Percentiles rank a stretch among this genome's conserved stretches.
Evolutionary conservation across 2,113 vertebrate species (phyloP).

Genomic region (Ptychochromis oligacanthus): DNA sequence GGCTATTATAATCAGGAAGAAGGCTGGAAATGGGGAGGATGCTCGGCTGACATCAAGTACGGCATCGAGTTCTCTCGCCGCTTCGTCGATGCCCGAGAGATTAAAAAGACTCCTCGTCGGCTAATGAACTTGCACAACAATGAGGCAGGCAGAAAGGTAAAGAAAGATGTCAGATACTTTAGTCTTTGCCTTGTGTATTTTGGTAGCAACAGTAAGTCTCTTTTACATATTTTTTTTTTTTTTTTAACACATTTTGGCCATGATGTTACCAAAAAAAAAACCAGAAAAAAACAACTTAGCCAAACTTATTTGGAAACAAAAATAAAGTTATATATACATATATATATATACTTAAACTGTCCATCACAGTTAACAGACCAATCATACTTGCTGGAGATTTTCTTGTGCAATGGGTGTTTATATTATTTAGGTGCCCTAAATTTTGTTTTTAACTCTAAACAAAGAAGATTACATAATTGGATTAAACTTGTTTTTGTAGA

Average conservation of each 20-base stretch:
- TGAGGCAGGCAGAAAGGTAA: slow-evolving; percentile 98
- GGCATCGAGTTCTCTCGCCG: slow-evolving; percentile 98
- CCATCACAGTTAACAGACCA: not conserved
- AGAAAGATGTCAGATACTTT: not conserved
- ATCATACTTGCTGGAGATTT: not conserved
- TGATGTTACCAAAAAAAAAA: too few relatives aligned
- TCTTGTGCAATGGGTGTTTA: not conserved
- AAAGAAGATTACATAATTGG: not conserved
- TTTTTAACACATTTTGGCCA: not conserved
- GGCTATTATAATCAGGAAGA: slow-evolving; percentile 98
- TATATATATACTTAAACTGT: not conserved
- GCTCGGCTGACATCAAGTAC: slow-evolving; percentile 97
- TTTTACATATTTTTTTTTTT: too few relatives aligned
- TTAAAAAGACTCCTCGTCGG: slow-evolving; percentile 95
- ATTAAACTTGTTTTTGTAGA: not conserved
- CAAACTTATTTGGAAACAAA: too few relatives aligned
- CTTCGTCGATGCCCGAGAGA: slow-evolving; percentile 97
- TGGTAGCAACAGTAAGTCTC: not conserved
- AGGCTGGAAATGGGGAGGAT: slow-evolving; percentile 99
- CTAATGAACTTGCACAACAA: slow-evolving; percentile 99
- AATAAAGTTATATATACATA: too few relatives aligned
- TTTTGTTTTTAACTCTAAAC: not conserved
- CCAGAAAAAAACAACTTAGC: too few relatives aligned
- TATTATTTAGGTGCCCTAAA: not conserved
- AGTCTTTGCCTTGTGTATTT: not conserved